Evolutionary conservation across 2,797 vertebrate genomes (phyloP).

Genomic region (Hirundo rustica): DNA sequence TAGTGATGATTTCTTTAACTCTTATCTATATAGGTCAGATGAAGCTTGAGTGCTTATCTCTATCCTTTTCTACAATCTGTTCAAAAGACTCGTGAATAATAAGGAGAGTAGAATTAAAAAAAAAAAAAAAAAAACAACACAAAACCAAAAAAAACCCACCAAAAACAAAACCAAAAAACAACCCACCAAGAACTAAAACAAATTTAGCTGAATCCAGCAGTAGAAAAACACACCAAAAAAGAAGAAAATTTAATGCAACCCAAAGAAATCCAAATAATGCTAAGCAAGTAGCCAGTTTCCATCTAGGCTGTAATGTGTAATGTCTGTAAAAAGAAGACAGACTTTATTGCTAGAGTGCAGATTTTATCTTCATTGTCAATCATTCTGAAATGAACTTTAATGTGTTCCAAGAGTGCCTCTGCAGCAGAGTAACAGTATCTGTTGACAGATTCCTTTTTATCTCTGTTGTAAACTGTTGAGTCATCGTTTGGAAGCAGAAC

Average conservation of each 20-base stretch:
- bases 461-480: not conserved
- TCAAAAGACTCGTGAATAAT: not conserved
- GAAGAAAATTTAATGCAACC: not conserved
- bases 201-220: not conserved
- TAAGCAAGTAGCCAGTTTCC: not conserved
- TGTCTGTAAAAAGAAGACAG: not conserved
- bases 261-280: not conserved
- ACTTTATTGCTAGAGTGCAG: not conserved
- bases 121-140: not conserved
- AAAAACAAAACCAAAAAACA: no score
- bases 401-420: not conserved
- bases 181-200: not conserved
- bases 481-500: not conserved
- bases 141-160: no score
- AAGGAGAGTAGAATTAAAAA: not conserved
- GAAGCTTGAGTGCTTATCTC: not conserved
- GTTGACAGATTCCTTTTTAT: not conserved
- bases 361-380: not conserved
- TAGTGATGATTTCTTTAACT: not conserved
- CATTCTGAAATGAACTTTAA: constrained; percentile 16
- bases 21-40: not conserved
- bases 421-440: not conserved
- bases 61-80: not conserved
- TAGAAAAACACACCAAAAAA: not conserved
- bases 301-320: not conserved